phyloP scores from a whole-genome alignment of 2,797 vertebrate genomes.

The Babyrousa celebensis region DNA sequence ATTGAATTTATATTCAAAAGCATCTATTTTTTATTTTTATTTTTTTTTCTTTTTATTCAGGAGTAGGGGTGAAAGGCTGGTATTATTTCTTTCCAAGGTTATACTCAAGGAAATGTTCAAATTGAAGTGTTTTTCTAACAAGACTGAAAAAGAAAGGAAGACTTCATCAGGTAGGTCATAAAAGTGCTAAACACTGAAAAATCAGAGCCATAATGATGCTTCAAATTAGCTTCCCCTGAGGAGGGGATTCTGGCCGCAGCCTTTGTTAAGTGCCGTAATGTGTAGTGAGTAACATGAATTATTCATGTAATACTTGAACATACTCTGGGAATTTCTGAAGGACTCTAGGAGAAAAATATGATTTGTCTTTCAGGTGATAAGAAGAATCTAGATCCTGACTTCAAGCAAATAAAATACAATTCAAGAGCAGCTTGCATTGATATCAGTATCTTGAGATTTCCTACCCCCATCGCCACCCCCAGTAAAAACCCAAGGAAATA shows the following conservation, averaged over 20 bases:
- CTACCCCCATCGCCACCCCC: no score
- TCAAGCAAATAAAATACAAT: slow-evolving; percentile 79
- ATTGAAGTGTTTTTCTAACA: slow-evolving; percentile 75
- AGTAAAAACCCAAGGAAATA: slow-evolving; percentile 65
- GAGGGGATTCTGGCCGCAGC: slow-evolving; percentile 68
- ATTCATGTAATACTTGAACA: slow-evolving; percentile 82
- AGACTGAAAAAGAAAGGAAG: slow-evolving; percentile 70
- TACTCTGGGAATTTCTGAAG: slow-evolving; percentile 80
- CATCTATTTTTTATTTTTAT: background rate
- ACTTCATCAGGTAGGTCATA: slow-evolving; percentile 67
- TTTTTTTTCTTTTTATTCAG: background rate
- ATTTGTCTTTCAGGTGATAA: slow-evolving; percentile 78
- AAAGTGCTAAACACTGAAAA: slow-evolving; percentile 77
- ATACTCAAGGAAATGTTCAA: slow-evolving; percentile 66
- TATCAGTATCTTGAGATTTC: slow-evolving; percentile 74
- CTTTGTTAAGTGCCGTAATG: slow-evolving; percentile 77
- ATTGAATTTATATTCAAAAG: slow-evolving; percentile 69
- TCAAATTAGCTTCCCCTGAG: slow-evolving; percentile 80
- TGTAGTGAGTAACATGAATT: slow-evolving; percentile 82
- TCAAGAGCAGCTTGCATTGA: slow-evolving; percentile 68
- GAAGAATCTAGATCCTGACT: slow-evolving; percentile 75
- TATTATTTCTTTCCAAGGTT: slow-evolving; percentile 58
- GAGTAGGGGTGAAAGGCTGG: slow-evolving; percentile 57
- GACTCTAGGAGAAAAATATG: slow-evolving; percentile 51
- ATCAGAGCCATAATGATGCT: slow-evolving; percentile 77